A percentile compares a stretch with the other conserved stretches of the same genome.
Conservation (phyloP, 2,113 vertebrate species). For the Phyllostomus hastatus region DNA sequence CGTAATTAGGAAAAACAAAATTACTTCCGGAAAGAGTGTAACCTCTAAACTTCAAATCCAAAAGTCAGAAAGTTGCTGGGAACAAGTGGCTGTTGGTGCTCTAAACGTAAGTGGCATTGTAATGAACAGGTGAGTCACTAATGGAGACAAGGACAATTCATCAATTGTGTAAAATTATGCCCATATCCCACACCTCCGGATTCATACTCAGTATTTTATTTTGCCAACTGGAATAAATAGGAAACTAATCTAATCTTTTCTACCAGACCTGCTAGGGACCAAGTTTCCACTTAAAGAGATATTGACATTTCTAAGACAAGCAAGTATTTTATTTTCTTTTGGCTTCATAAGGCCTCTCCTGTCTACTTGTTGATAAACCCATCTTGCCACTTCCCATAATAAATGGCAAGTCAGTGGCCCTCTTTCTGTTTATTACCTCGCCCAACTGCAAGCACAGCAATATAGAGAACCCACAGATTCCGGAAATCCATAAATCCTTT, state of each 20-base stretch:
- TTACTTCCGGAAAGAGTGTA: background rate
- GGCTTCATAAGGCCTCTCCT: slow-evolving; percentile 17
- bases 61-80: background rate
- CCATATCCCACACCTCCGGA: background rate
- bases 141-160: background rate
- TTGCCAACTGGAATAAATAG: background rate
- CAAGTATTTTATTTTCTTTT: background rate
- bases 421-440: background rate
- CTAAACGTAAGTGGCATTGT: background rate
- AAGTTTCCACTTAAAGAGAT: slow-evolving; percentile 27
- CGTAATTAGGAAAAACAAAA: background rate
- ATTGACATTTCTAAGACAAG: slow-evolving; percentile 37
- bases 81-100: background rate
- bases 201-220: background rate
- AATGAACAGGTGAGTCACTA: background rate
- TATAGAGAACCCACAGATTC: background rate
- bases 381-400: slow-evolving; percentile 10
- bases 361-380: slow-evolving; percentile 25
- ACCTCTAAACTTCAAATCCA: background rate
- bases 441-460: background rate
- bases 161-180: background rate
- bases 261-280: background rate
- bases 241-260: slow-evolving; percentile 26
- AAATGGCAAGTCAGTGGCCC: background rate
- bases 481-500: background rate